Evolutionary conservation across 2,113 vertebrate species (phyloP).

Genomic region (Theristicus caerulescens): DNA sequence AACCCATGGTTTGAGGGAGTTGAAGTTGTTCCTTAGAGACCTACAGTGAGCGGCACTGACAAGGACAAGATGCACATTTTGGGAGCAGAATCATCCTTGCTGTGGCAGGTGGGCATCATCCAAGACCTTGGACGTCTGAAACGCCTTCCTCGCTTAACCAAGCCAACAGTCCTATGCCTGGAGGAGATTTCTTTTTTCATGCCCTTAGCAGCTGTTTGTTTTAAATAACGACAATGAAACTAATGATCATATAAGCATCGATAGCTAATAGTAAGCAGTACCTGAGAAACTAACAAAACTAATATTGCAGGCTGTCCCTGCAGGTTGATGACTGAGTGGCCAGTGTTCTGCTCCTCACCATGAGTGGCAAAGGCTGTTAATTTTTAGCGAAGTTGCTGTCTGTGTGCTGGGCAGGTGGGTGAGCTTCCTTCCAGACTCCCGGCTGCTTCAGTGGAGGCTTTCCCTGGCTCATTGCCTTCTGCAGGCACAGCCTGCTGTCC

Average conservation of each 20-base stretch:
- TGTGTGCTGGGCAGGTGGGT: background rate
- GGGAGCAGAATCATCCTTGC: background rate
- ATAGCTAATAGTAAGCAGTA: background rate
- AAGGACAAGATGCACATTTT: background rate
- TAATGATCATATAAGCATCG: background rate
- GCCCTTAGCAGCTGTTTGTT: background rate
- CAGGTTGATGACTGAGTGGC: background rate
- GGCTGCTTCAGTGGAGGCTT: background rate
- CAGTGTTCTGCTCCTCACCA: background rate
- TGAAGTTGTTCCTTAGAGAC: background rate
- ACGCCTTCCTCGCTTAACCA: background rate
- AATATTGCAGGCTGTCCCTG: background rate
- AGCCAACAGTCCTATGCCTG: accelerated
- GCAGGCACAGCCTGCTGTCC: background rate
- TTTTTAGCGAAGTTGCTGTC: background rate
- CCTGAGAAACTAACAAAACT: background rate
- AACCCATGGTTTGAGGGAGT: background rate
- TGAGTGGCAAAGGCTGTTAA: background rate
- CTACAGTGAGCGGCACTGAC: background rate
- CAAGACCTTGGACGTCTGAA: background rate
- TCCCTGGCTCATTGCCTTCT: background rate
- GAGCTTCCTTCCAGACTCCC: background rate
- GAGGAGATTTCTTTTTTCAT: background rate
- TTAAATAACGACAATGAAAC: background rate
- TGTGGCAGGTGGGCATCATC: background rate